Evolutionary conservation across 2,797 vertebrate species (phyloP).

Genomic region (Nasua narica): DNA sequence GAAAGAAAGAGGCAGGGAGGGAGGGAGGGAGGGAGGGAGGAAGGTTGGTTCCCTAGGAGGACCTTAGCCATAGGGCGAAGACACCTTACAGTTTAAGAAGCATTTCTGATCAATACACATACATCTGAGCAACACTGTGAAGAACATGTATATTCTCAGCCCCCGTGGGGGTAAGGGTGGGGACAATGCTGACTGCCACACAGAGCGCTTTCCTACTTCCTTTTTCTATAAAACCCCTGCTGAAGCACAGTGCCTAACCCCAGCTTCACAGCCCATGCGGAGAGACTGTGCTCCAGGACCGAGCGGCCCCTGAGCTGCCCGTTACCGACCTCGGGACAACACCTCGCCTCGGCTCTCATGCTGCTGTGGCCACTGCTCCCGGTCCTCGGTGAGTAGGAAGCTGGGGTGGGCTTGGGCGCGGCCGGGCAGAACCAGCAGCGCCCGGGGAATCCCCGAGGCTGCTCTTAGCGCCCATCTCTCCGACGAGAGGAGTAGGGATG

Average conservation of each 20-base stretch:
- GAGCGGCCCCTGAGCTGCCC: neutral
- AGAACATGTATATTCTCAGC: neutral
- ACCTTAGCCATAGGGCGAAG: neutral
- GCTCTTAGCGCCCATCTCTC: neutral
- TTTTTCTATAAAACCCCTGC: neutral
- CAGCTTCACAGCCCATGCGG: neutral
- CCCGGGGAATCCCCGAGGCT: neutral
- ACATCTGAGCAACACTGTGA: neutral
- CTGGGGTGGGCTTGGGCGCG: neutral
- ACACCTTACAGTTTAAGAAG: neutral
- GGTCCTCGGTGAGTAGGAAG: neutral
- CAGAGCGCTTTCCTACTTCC: neutral
- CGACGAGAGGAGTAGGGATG: neutral
- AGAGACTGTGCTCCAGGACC: neutral
- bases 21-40: too few relatives aligned
- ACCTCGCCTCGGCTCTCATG: neutral
- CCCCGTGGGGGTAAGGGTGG: too few relatives aligned
- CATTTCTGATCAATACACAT: neutral
- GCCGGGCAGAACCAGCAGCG: neutral
- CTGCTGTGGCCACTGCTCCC: constrained; percentile 19
- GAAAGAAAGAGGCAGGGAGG: too few relatives aligned
- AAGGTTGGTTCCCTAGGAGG: neutral
- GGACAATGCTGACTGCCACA: neutral
- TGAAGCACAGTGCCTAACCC: neutral
- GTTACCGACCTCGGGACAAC: neutral